Conservation (phyloP, 1,140 invertebrate species). For the Drosophila malerkotliana region DNA sequence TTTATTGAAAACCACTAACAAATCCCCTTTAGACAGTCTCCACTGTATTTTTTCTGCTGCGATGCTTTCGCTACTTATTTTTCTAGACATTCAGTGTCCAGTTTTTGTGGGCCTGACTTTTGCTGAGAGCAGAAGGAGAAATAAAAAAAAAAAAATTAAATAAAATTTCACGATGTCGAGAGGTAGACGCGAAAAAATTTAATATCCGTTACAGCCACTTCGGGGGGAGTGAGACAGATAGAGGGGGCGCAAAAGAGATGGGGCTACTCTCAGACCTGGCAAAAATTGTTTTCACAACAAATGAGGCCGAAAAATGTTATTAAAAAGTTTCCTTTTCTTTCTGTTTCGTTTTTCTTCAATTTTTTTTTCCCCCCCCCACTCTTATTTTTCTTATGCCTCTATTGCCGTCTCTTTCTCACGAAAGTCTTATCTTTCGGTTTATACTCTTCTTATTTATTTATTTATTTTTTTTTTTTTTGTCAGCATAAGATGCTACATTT, state of each 20-base stretch:
- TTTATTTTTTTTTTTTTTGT: constrained; percentile 36
- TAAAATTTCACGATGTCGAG: constrained; percentile 54
- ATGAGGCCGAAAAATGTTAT: constrained; percentile 82
- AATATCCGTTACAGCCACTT: constrained; percentile 71
- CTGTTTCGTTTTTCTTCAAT: background rate
- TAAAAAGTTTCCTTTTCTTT: constrained; percentile 79
- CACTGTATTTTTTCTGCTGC: constrained; percentile 25
- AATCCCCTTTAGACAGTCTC: background rate
- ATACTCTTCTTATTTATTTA: constrained; percentile 23
- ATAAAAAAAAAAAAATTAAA: constrained; percentile 12
- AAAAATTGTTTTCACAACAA: constrained; percentile 81
- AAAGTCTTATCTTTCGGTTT: constrained; percentile 39
- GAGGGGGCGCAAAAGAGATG: background rate
- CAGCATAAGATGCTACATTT: constrained; percentile 63
- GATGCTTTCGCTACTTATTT: constrained; percentile 19
- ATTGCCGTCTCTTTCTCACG: background rate
- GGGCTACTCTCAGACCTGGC: constrained; percentile 44
- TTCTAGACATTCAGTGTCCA: constrained; percentile 23
- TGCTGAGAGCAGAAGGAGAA: constrained; percentile 5
- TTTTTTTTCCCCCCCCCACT: background rate
- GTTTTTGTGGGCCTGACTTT: constrained; percentile 54
- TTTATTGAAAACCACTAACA: background rate
- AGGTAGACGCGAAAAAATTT: constrained; percentile 78
- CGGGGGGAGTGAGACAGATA: background rate
- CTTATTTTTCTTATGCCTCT: background rate